These are phyloP conservation scores for Ormyrus nitidulus DNA, from an alignment of 2,888 invertebrate species.

Conservation along the genomic window DNA sequence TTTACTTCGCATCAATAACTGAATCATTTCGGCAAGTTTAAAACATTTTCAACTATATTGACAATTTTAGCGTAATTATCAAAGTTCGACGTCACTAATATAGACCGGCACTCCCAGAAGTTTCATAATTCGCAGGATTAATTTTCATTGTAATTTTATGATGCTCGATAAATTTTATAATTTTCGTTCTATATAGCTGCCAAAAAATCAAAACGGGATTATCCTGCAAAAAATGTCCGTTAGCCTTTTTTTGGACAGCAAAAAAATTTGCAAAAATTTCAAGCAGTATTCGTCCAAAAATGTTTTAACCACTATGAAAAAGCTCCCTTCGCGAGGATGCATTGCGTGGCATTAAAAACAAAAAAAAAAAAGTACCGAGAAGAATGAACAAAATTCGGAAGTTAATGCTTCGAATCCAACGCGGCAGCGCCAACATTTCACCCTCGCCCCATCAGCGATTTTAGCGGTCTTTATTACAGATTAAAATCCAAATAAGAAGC, in stretches of 20 bases:
- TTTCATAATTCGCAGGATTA: constrained; percentile 44
- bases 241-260: too few relatives aligned
- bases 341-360: too few relatives aligned
- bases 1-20: not conserved
- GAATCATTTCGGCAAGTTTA: not conserved
- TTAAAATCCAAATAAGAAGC: constrained; percentile 31
- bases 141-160: constrained; percentile 41
- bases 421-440: too few relatives aligned
- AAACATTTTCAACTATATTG: constrained; percentile 30
- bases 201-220: too few relatives aligned
- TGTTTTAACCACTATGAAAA: too few relatives aligned
- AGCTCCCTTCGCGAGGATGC: too few relatives aligned
- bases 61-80: constrained; percentile 27
- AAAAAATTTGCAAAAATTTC: too few relatives aligned
- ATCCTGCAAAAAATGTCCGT: too few relatives aligned
- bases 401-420: too few relatives aligned
- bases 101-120: constrained; percentile 28
- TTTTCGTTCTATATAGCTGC: not conserved
- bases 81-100: constrained; percentile 17
- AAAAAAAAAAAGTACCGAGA: too few relatives aligned
- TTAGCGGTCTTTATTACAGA: constrained; percentile 23
- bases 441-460: not conserved
- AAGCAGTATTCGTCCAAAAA: too few relatives aligned
- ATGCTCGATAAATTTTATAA: constrained; percentile 22
- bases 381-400: too few relatives aligned